Evolutionary conservation across 2,888 invertebrate species (phyloP).

Genomic region (Baccha elongata): DNA sequence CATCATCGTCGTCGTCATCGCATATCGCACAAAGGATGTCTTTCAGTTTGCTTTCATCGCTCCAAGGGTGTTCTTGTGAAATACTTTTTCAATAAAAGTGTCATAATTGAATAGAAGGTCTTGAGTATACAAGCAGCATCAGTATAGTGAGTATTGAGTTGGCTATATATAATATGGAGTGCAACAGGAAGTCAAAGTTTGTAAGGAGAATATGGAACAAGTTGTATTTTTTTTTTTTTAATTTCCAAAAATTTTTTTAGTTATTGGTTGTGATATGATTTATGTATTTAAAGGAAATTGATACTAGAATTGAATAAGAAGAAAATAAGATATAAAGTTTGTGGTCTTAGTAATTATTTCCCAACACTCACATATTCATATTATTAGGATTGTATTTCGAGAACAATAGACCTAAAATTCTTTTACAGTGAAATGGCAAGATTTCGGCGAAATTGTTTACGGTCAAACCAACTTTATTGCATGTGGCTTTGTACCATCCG

Average conservation of each 20-base stretch:
- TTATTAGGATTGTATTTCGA: too few relatives aligned
- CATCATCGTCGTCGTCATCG: conserved; percentile 1
- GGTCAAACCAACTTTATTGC: too few relatives aligned
- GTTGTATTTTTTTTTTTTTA: not conserved
- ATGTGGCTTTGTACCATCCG: too few relatives aligned
- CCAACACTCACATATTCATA: too few relatives aligned
- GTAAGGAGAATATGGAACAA: conserved; percentile 1
- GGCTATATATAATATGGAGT: not conserved
- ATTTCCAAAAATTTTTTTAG: not conserved
- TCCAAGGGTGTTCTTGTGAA: conserved; percentile 22
- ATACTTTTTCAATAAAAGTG: conserved; percentile 33
- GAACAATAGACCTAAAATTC: too few relatives aligned
- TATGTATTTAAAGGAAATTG: not conserved
- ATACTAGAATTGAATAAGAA: too few relatives aligned
- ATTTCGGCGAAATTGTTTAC: too few relatives aligned
- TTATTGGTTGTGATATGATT: conserved; percentile 9
- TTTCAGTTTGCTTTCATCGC: conserved; percentile 16
- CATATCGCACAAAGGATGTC: conserved; percentile 24
- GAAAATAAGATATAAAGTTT: too few relatives aligned
- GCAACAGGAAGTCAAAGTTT: conserved; percentile 13
- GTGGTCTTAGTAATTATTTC: too few relatives aligned
- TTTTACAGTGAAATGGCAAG: too few relatives aligned
- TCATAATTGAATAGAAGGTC: conserved; percentile 51
- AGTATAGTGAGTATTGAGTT: not conserved
- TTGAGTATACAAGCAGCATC: conserved; percentile 7